A percentile compares a stretch with the other conserved stretches of the same genome.
phyloP scores from a whole-genome alignment of 2,797 vertebrate species.

The Crenichthys baileyi region DNA sequence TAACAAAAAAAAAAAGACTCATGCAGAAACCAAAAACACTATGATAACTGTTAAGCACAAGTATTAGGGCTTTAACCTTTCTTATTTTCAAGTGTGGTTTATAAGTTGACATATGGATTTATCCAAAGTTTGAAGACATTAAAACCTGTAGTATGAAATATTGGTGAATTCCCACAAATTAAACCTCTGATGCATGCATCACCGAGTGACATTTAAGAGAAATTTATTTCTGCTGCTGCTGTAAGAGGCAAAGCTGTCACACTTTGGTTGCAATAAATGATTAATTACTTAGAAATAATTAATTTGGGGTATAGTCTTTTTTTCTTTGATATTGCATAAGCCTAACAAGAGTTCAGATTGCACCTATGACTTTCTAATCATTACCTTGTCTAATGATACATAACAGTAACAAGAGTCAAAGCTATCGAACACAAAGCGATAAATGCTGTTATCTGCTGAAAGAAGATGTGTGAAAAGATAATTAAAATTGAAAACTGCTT shows the following conservation, averaged over 20 bases:
- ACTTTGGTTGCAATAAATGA: constrained; percentile 35
- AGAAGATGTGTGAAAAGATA: background rate
- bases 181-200: constrained; percentile 6
- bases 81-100: constrained; percentile 1
- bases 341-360: constrained; percentile 30
- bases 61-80: background rate
- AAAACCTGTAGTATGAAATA: constrained; percentile 6
- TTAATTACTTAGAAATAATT: constrained; percentile 10
- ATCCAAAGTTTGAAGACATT: background rate
- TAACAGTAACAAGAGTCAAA: constrained; percentile 13
- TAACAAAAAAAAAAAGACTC: constrained; percentile 30
- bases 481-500: background rate
- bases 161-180: constrained; percentile 10
- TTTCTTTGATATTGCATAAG: constrained; percentile 5
- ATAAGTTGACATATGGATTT: background rate
- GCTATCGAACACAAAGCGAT: background rate
- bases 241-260: constrained; percentile 18
- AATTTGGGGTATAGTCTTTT: background rate
- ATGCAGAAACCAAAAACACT: constrained; percentile 37
- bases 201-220: background rate
- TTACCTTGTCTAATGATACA: constrained; percentile 10
- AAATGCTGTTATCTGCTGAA: background rate
- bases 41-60: background rate
- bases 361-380: constrained; percentile 22
- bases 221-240: constrained; percentile 7